Evolutionary conservation across 2,113 vertebrate species (phyloP), one percentile per base, ranked within the genome.

Genomic region (Pollachius pollachius): DNA sequence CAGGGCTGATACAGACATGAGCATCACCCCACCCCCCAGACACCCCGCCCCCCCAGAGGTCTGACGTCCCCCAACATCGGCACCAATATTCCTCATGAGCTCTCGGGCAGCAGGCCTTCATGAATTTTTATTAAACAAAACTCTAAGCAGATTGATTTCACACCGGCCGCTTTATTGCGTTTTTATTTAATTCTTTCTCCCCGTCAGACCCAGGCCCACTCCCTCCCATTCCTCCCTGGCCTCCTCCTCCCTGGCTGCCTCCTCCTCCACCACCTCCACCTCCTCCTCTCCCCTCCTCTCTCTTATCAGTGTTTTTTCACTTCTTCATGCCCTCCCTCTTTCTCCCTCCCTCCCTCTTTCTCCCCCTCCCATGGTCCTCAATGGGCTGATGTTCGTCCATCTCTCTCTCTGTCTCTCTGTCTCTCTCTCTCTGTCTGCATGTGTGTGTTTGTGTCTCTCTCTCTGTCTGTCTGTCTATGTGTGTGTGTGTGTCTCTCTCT

Each of bases 61-160:
- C 69, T 67, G 67, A 70, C 74, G 19, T 76, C 82, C 83, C 80
- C 81, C 83, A 13, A 85, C 84, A 86, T 82, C 80, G 70, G 85
- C 90, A 84, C 87, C 88, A 91, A 90, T 95, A 93, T 95, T 94
- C 95, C 94, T 96, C 94, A 93, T 94, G 91, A 94, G 93, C 91
- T 93, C 91, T 93, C 90, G 90, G 91, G 93, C 93, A 80, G 92
- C 92, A 92, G 94, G 93, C 94, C 94, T 95, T 97, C 95, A 96
- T 97, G 94, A 96, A 96, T 96, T 98, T 96, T 97, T 98, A 97
- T 96, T 97, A 96, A 96, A 96, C 96, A 96, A 96, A 97, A 97
- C 93, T 96, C 94, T 96, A 97, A 96, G 94, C 94, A 94, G 95
- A 98, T 98, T 97, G 96, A 98, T 98, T 98, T 96, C 94, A 93